These are phyloP conservation scores for Anarhynchus alexandrinus DNA, from an alignment of 2,113 vertebrate genomes.

Conservation along the genomic window DNA sequence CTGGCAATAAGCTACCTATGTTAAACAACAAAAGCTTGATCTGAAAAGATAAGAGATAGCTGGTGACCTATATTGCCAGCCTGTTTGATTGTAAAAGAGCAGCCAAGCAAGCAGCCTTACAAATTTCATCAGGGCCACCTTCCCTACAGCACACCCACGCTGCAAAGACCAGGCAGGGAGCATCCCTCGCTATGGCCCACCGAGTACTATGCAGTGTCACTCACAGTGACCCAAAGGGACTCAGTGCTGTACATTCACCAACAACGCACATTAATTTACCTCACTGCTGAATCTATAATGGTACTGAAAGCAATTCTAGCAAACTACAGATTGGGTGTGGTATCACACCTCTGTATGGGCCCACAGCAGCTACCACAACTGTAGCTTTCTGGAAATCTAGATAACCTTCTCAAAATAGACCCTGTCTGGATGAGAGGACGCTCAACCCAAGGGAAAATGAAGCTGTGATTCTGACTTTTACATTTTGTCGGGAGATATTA, in stretches of 20 bases:
- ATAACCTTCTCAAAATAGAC: neutral
- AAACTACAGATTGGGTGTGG: neutral
- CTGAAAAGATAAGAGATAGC: neutral
- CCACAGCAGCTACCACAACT: neutral
- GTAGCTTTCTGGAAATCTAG: neutral
- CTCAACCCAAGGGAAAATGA: neutral
- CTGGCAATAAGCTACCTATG: neutral
- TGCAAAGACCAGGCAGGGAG: fast-evolving
- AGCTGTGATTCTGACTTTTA: neutral
- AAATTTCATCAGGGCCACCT: neutral
- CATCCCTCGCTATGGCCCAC: neutral
- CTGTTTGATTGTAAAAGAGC: neutral
- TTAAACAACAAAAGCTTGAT: neutral
- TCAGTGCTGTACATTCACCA: neutral
- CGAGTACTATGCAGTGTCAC: fast-evolving
- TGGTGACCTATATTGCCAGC: neutral
- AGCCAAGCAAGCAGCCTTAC: neutral
- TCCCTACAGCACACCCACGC: neutral
- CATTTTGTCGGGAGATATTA: neutral
- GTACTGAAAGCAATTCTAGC: neutral
- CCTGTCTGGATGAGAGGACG: neutral
- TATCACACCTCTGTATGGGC: neutral
- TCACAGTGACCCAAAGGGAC: neutral
- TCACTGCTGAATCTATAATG: neutral
- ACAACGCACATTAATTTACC: neutral